Conservation (phyloP, 2,797 vertebrate genomes). For the Choloepus didactylus region DNA sequence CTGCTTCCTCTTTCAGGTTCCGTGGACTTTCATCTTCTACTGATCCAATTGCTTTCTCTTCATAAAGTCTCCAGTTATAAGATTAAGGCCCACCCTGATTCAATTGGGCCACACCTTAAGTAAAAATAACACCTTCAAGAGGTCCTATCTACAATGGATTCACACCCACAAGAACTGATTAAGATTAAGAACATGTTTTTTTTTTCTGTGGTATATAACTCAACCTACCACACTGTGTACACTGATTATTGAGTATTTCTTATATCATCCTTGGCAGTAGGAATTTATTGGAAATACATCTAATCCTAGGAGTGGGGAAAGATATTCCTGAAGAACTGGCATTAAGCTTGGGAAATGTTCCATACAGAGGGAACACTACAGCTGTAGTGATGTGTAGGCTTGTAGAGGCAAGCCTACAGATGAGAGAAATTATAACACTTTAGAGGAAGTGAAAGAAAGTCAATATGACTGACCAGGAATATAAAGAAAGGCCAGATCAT, state of each 20-base stretch:
- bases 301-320: neutral
- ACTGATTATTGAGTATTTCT: neutral
- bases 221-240: neutral
- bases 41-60: no score
- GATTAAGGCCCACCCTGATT: no score
- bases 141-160: no score
- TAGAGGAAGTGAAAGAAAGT: neutral
- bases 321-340: constrained; percentile 33
- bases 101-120: no score
- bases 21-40: no score
- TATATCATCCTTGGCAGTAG: neutral
- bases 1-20: no score
- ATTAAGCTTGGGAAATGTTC: neutral
- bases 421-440: neutral
- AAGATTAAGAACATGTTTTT: no score
- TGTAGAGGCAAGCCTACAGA: neutral
- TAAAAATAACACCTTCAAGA: no score
- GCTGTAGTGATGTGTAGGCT: neutral
- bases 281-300: neutral
- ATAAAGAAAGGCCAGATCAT: neutral
- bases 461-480: neutral
- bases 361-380: neutral
- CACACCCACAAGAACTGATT: no score
- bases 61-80: no score
- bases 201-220: no score